Base-by-base conservation (phyloP, 2,888 invertebrate species). In the Phasia obesa region DNA sequence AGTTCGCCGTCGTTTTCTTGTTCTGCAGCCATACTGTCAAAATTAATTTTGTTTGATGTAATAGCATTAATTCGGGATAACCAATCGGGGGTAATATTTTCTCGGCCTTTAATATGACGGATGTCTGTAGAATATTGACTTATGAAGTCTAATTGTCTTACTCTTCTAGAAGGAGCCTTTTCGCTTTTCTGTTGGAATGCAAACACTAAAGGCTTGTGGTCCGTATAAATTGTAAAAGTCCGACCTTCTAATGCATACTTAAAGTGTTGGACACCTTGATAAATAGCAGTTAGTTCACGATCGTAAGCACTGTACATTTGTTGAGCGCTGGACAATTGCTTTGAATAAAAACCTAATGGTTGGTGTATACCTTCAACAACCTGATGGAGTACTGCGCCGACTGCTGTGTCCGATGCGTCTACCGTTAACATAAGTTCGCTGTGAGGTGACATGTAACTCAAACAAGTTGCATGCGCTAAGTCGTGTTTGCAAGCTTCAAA, bases 261-360 rank as follows among this genome's bases (percentile, higher is more conserved):
- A 55, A 86, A 87, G 55, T 86, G 85, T 51, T 88, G 87, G 0
- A 91, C 85, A 1, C 0, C 88, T 87, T 57, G 86, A 78, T 69
- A 92, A 0, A 91, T 88, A 0, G 90, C 91, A 3, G 90, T 84
- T 0, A 92, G 86, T 84, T 91, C 90, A 2, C 90, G 38, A 53
- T 69, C 67, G 15, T 79, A 80, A 9, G 74, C 67, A 53, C 67
- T 79, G 13, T 49, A 70, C 38, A 27, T 59, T 0, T 13, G 25
- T 47, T 51, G 27, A 13, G 69, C 42, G 1, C 44, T 11, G 21
- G 23, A 62, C 4, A 64, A 27, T 19, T 55, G n/a, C n/a, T 75
- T 65, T 19, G 75, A 75, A 38, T 75, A 76, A 27, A 76, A 76
- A 6, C 75, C 57, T 0, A 76, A 42, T 27, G 67, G 75, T 13